Evolutionary conservation across 2,113 vertebrate species (phyloP).

Genomic region (Scophthalmus maximus): DNA sequence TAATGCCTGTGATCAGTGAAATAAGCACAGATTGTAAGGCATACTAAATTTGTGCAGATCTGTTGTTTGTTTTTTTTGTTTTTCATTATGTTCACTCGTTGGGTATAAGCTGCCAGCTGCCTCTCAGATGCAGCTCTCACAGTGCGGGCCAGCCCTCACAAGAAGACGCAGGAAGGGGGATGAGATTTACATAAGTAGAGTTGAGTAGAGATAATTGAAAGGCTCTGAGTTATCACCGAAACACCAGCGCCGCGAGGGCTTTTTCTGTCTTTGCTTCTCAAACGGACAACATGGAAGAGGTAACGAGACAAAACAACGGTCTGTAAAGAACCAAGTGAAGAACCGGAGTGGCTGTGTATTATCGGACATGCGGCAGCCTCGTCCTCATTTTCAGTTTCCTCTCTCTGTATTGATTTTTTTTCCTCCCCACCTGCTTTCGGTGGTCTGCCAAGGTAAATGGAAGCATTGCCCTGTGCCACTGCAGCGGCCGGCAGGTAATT

Average conservation of each 20-base stretch:
- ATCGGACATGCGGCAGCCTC: constrained; percentile 6
- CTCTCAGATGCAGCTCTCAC: constrained; percentile 31
- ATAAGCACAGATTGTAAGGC: constrained; percentile 43
- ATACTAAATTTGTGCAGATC: constrained; percentile 43
- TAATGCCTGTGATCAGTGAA: constrained; percentile 35
- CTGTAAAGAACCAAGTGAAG: not conserved
- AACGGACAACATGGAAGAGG: constrained; percentile 12
- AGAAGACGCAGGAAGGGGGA: constrained; percentile 23
- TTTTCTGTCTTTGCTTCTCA: constrained; percentile 22
- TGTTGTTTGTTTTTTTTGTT: constrained; percentile 9
- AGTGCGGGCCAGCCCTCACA: constrained; percentile 35
- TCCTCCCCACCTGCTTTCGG: constrained; percentile 11
- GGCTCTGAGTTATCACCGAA: constrained; percentile 62
- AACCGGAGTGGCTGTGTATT: not conserved
- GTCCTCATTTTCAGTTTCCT: constrained; percentile 10
- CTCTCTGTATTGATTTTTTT: constrained; percentile 5
- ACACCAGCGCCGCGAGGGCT: constrained; percentile 46
- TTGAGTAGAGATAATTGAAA: constrained; percentile 61
- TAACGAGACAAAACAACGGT: not conserved
- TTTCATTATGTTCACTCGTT: constrained; percentile 12
- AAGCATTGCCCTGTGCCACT: not conserved
- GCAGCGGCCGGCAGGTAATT: constrained; percentile 14
- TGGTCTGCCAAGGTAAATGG: constrained; percentile 12
- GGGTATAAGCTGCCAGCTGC: constrained; percentile 47
- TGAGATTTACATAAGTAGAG: constrained; percentile 66